Evolutionary conservation across 2,797 vertebrate species (phyloP).

Genomic region (Sandelia bainsii): DNA sequence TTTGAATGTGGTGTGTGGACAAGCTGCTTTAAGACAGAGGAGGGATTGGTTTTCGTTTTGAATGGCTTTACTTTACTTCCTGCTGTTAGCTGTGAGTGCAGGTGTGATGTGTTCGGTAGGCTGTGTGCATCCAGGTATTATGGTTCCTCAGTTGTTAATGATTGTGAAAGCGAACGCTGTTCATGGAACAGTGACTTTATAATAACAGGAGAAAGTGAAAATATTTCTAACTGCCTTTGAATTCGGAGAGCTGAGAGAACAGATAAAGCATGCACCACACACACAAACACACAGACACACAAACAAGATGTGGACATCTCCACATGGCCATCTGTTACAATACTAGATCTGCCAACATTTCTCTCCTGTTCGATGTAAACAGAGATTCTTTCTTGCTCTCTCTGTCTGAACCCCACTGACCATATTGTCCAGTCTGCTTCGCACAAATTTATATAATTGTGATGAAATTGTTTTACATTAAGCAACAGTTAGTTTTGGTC

Average conservation of each 20-base stretch:
- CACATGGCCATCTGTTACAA: conserved; percentile 71
- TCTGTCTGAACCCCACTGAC: conserved; percentile 26
- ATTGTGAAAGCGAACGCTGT: background rate
- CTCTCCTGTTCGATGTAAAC: conserved; percentile 48
- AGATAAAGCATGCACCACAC: background rate
- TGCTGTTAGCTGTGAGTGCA: background rate
- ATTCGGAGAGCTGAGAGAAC: conserved; percentile 37
- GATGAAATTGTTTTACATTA: background rate
- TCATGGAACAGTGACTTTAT: conserved; percentile 2
- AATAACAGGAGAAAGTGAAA: conserved; percentile 5
- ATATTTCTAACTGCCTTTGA: conserved; percentile 11
- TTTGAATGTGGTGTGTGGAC: background rate
- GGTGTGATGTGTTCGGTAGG: too few species aligned
- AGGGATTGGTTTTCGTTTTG: conserved; percentile 1
- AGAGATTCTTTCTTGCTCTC: conserved; percentile 43
- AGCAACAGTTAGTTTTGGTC: background rate
- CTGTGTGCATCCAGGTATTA: background rate
- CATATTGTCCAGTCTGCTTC: conserved; percentile 45
- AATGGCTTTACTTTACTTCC: background rate
- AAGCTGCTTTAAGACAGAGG: conserved; percentile 16
- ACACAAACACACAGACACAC: conserved; percentile 28
- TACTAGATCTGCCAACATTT: conserved; percentile 44
- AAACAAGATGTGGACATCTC: conserved; percentile 49
- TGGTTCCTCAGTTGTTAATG: background rate
- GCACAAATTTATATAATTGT: background rate